Evolutionary conservation across 2,888 invertebrate species (phyloP).

Genomic region (Sphaerophoria taeniata): DNA sequence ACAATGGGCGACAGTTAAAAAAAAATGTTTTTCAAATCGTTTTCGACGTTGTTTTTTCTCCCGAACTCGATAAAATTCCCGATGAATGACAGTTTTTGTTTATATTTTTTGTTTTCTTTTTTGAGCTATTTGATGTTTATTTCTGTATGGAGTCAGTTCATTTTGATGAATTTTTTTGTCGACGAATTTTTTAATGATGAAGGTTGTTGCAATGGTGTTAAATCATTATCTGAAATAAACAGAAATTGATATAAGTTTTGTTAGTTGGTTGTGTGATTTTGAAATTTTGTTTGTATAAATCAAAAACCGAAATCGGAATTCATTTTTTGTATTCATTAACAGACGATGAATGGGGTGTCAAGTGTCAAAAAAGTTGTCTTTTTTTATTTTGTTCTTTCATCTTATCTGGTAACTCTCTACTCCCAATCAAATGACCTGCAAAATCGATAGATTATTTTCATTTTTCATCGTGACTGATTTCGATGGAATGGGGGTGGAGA

Average conservation of each 20-base stretch:
- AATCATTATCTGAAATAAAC: slow-evolving; percentile 60
- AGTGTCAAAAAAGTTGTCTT: too few species aligned
- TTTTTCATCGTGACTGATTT: not conserved
- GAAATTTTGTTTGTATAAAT: not conserved
- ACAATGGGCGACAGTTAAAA: slow-evolving; percentile 50
- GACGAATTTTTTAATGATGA: slow-evolving; percentile 46
- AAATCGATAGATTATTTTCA: not conserved
- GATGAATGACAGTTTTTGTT: slow-evolving; percentile 10
- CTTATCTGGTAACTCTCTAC: too few species aligned
- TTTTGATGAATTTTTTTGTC: slow-evolving; percentile 41
- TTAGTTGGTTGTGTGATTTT: not conserved
- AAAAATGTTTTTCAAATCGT: slow-evolving; percentile 34
- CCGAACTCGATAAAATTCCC: not conserved
- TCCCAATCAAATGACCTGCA: too few species aligned
- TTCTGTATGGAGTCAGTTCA: slow-evolving; percentile 61
- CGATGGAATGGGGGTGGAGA: not conserved
- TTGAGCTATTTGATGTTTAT: slow-evolving; percentile 3
- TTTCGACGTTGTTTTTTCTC: slow-evolving; percentile 35
- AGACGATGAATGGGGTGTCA: too few species aligned
- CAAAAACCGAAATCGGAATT: not conserved
- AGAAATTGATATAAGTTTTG: not conserved
- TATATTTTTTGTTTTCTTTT: not conserved
- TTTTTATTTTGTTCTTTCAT: too few species aligned
- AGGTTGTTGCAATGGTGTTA: slow-evolving; percentile 21
- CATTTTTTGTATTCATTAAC: too few species aligned